Percentiles rank a stretch among this genome's conserved stretches.
phyloP scores from a whole-genome alignment of 1,140 invertebrate species.

The Pararge aegeria region DNA sequence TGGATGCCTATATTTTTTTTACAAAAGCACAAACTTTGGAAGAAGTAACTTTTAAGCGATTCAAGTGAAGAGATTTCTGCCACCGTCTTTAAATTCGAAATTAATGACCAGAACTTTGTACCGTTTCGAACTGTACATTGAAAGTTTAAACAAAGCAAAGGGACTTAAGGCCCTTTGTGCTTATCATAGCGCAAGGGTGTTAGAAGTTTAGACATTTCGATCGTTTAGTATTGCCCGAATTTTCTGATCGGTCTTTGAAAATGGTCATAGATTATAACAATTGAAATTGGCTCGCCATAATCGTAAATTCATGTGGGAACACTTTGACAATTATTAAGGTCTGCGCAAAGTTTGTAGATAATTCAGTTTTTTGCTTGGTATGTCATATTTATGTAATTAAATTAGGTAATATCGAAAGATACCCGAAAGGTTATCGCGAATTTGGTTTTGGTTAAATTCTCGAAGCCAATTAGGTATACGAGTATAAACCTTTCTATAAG shows the following conservation, averaged over 20 bases:
- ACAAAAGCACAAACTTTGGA: neutral
- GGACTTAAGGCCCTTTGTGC: conserved; percentile 43
- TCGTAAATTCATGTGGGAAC: neutral
- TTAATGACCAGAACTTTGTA: conserved; percentile 35
- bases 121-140: conserved; percentile 34
- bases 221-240: conserved; percentile 9
- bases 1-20: neutral
- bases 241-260: conserved; percentile 3
- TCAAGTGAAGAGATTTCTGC: conserved; percentile 27
- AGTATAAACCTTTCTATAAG: neutral
- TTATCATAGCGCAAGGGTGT: conserved; percentile 43
- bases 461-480: no score
- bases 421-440: no score
- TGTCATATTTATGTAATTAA: no score
- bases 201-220: conserved; percentile 30
- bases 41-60: conserved; percentile 13
- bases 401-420: no score
- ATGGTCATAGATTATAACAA: neutral
- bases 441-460: no score
- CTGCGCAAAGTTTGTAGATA: neutral
- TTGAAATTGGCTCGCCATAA: neutral
- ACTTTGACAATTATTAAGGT: neutral
- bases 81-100: conserved; percentile 27
- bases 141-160: conserved; percentile 53
- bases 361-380: neutral